phyloP scores from a whole-genome alignment of 2,888 invertebrate species.

The Perdita meconis region DNA sequence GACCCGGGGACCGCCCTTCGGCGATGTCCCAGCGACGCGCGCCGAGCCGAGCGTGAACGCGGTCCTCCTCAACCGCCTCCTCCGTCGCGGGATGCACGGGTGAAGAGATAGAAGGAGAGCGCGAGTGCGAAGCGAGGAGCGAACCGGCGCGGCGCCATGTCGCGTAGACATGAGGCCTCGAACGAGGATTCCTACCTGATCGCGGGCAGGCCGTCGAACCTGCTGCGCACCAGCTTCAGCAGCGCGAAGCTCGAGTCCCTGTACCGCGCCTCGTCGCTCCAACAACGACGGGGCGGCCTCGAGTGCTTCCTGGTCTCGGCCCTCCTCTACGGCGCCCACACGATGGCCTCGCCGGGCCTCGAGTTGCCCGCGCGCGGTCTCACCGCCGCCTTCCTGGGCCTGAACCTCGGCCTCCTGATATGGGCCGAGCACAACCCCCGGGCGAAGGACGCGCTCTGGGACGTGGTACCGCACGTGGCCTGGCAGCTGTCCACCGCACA shows the following conservation, averaged over 20 bases:
- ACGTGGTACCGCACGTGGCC: conserved; percentile 87
- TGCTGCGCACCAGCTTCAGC: conserved; percentile 85
- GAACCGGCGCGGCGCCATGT: conserved; percentile 68
- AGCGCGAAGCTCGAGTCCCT: conserved; percentile 88
- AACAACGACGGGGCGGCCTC: conserved; percentile 89
- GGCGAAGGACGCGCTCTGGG: conserved; percentile 84
- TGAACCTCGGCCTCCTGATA: conserved; percentile 81
- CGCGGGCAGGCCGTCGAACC: conserved; percentile 81
- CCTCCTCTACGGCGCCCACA: conserved; percentile 88
- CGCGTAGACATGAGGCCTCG: conserved; percentile 76
- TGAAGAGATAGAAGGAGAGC: too few relatives aligned
- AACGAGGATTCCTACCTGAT: conserved; percentile 83
- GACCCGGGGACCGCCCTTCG: background rate
- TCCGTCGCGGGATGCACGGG: background rate
- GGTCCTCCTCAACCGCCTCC: background rate
- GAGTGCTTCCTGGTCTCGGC: conserved; percentile 89
- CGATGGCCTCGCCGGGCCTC: conserved; percentile 85
- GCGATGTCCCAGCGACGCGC: background rate
- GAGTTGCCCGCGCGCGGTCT: conserved; percentile 77
- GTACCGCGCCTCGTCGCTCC: conserved; percentile 89
- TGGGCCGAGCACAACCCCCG: conserved; percentile 79
- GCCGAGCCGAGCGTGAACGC: background rate
- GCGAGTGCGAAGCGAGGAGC: conserved; percentile 37
- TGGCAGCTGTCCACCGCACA: conserved; percentile 88
- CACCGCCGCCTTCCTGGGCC: conserved; percentile 79